These are phyloP conservation scores for Campaea margaritaria DNA, from an alignment of 2,888 invertebrate species.

Conservation along the genomic window DNA sequence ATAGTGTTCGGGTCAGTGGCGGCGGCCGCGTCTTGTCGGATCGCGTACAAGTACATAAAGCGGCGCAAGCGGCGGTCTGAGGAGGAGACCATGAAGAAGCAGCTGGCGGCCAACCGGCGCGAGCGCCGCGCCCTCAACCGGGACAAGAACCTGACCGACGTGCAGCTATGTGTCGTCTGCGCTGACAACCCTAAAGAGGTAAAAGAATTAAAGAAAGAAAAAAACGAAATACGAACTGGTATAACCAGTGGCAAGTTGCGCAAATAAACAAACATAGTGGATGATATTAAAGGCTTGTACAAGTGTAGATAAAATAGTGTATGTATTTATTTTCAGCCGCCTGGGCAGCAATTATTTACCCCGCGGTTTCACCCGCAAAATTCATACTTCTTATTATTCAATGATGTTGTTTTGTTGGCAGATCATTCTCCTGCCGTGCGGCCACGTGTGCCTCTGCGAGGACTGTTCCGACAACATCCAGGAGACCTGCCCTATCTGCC, in stretches of 20 bases:
- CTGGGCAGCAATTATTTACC: too few species aligned
- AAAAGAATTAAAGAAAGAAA: too few species aligned
- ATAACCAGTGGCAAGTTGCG: background rate
- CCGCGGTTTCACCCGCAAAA: too few species aligned
- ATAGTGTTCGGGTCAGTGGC: constrained; percentile 85
- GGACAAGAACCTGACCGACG: constrained; percentile 86
- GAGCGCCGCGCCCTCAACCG: constrained; percentile 88
- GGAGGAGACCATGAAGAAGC: constrained; percentile 85
- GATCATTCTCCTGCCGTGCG: constrained; percentile 94
- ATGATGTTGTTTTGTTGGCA: constrained; percentile 61
- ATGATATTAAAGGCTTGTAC: too few species aligned
- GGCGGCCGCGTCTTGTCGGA: constrained; percentile 78
- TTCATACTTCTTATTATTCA: too few species aligned
- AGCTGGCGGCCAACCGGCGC: constrained; percentile 87
- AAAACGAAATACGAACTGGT: background rate
- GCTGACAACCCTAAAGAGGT: constrained; percentile 93
- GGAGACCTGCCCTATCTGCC: constrained; percentile 92
- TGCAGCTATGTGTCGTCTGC: constrained; percentile 94
- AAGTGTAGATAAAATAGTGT: too few species aligned
- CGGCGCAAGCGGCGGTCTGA: constrained; percentile 79
- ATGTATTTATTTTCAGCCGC: too few species aligned
- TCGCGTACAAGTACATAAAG: constrained; percentile 80
- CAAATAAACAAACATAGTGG: too few species aligned
- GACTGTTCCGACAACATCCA: constrained; percentile 91
- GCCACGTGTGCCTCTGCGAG: constrained; percentile 95